A percentile compares a stretch with the other conserved stretches of the same genome.
phyloP scores from a whole-genome alignment of 2,113 vertebrate species.

The Centropus unirufus region DNA sequence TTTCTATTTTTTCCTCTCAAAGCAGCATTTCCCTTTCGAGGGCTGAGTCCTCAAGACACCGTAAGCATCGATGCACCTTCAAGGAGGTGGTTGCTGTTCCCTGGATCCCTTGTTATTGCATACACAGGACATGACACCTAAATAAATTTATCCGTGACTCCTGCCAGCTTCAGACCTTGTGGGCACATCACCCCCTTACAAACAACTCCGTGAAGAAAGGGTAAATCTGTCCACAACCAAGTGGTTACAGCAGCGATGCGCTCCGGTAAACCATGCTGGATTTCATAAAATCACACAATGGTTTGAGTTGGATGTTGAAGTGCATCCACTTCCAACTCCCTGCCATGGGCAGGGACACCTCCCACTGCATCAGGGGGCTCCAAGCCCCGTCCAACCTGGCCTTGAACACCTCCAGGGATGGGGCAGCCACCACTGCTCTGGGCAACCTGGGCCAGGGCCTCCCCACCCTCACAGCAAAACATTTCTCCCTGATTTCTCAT shows the following conservation, averaged over 20 bases:
- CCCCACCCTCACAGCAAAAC: too few species aligned
- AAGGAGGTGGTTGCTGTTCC: neutral
- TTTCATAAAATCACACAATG: neutral
- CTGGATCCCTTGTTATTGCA: neutral
- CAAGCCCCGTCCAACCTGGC: too few species aligned
- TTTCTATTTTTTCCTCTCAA: neutral
- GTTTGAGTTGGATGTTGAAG: too few species aligned
- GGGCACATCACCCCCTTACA: neutral
- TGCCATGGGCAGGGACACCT: too few species aligned
- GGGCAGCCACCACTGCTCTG: too few species aligned
- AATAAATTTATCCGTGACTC: neutral
- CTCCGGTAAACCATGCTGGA: neutral
- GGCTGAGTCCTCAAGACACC: neutral
- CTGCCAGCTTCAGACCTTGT: neutral
- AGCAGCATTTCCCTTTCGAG: neutral
- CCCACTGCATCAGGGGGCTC: too few species aligned
- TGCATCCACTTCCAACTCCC: too few species aligned
- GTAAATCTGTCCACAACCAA: neutral
- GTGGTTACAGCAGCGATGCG: fast-evolving
- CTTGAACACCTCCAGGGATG: too few species aligned
- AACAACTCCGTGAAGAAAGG: neutral
- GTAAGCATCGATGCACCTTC: neutral
- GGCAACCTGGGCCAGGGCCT: too few species aligned
- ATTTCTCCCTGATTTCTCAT: too few species aligned
- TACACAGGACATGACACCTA: fast-evolving